Base-by-base conservation (phyloP, 2,888 invertebrate genomes). In the Suillia variegata region DNA sequence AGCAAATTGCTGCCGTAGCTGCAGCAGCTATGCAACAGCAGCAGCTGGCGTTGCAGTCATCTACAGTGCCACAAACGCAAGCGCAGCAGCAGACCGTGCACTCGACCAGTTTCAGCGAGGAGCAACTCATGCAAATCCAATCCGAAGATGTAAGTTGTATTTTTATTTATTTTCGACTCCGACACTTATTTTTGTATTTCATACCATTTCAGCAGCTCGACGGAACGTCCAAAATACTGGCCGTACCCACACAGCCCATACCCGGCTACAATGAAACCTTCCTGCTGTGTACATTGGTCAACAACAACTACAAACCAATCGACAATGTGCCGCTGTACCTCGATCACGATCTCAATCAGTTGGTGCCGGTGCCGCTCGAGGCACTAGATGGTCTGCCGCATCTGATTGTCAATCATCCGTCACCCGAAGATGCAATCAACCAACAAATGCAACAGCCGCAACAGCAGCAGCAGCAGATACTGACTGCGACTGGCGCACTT, bases 231-330 rank as follows among this genome's bases (percentile, higher is more conserved):
- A 88, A 66, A 55, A 62, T 90, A 69, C 83, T 89, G 74, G 90
- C 90, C 0, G 84, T 92, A 48, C 90, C 90, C 20, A 90, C 90
- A 18, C 90, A 89, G 69, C 87, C 88, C 67, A 90, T 91, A 4
- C 88, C 89, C 22, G 86, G 87, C 0, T 89, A 90, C 61, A 87
- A 88, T 1, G 91, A 90, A 75, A 89, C 90, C 76, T 83, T 92
- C 31, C 89, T 92, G 63, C 85, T 87, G 1, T 77, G 79, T 56
- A 86, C 87, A 57, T 88, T 90, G 47, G 87, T 87, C 49, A 74
- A 73, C 50, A 85, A 90, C 61, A 88, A 88, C 15, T 85, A 89
- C 56, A 88, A 88, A 18, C 89, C 90, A 0, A 84, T 92, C 42
- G 90, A 91, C 75, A 89, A 89, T 70, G 88, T 76, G 42, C 77